Percentiles rank a stretch among this genome's conserved stretches.
Evolutionary conservation across 2,888 invertebrate genomes (phyloP).

Genomic region (Aphodius sticticus): DNA sequence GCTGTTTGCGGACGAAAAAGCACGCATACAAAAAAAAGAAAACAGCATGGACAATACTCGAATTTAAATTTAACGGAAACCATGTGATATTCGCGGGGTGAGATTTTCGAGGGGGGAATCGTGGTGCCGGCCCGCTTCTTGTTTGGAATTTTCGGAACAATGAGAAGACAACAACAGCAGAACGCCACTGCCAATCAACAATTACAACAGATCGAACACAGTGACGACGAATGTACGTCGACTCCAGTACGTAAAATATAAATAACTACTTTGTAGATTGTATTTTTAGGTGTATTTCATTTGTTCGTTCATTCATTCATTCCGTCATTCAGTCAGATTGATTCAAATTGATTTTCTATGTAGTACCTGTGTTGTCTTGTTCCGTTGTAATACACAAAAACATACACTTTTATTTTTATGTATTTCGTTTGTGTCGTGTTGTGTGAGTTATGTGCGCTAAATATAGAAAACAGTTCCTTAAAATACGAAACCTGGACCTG

Average conservation of each 20-base stretch:
- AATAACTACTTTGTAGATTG: constrained; percentile 7
- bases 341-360: too few relatives aligned
- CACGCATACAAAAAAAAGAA: neutral
- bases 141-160: constrained; percentile 38
- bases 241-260: constrained; percentile 60
- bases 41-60: constrained; percentile 7
- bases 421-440: too few relatives aligned
- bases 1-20: constrained; percentile 41
- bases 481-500: too few relatives aligned
- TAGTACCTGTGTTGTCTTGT: too few relatives aligned
- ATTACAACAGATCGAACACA: constrained; percentile 55
- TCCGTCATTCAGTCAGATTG: too few relatives aligned
- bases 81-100: constrained; percentile 40
- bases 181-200: constrained; percentile 30
- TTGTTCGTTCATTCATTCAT: constrained; percentile 28
- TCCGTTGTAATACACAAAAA: too few relatives aligned
- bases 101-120: constrained; percentile 16
- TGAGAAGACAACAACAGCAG: constrained; percentile 53
- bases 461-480: too few relatives aligned
- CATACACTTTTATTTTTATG: too few relatives aligned
- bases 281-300: constrained; percentile 26
- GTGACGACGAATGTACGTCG: constrained; percentile 65
- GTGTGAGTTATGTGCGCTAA: too few relatives aligned
- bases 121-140: neutral
- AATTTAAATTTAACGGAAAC: constrained; percentile 23